phyloP scores from a whole-genome alignment of 1,140 invertebrate species.

The Camponotus floridanus region DNA sequence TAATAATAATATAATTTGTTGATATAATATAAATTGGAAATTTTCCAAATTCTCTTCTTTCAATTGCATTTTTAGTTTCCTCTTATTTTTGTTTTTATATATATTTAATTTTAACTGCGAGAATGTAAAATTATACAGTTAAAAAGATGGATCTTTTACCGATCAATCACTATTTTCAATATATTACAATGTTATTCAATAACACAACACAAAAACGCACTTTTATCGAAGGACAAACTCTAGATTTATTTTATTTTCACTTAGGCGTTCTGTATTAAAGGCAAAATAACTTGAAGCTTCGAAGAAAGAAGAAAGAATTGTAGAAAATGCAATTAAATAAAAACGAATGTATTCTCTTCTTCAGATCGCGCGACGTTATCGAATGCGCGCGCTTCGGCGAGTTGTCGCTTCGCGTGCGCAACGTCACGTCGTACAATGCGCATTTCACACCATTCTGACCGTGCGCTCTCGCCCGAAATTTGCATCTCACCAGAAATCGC shows the following conservation, averaged over 20 bases:
- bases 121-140: neutral
- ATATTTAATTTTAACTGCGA: too few relatives aligned
- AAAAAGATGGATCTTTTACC: neutral
- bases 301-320: neutral
- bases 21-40: neutral
- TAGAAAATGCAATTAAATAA: neutral
- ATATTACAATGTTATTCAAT: neutral
- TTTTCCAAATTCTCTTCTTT: too few relatives aligned
- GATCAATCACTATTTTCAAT: neutral
- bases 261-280: neutral
- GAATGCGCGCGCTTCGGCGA: neutral
- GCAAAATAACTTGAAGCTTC: neutral
- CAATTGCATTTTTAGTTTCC: too few relatives aligned
- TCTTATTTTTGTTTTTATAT: too few relatives aligned
- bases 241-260: neutral
- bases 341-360: neutral
- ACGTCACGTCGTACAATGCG: constrained; percentile 1
- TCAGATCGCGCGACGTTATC: neutral
- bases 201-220: neutral
- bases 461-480: constrained; percentile 9
- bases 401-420: constrained; percentile 16
- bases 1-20: neutral
- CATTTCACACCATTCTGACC: neutral
- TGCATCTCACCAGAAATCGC: constrained; percentile 25
- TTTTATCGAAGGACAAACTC: neutral